Evolutionary conservation across 2,888 invertebrate species (phyloP).

Genomic region (Glaucopsyche alexis): DNA sequence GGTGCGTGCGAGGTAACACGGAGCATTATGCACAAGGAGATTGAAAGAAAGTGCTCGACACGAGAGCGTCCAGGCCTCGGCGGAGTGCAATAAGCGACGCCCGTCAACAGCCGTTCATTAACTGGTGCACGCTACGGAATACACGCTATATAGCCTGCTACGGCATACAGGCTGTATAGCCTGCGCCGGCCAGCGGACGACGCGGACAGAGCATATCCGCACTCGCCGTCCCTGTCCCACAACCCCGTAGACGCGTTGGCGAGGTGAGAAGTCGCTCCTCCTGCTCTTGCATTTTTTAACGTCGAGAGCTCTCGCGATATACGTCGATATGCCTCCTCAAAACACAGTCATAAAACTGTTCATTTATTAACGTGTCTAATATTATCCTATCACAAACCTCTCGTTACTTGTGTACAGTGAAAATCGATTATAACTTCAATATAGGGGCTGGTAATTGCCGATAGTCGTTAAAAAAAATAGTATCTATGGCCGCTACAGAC

Average conservation of each 20-base stretch:
- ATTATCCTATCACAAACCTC: background rate
- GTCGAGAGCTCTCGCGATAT: background rate
- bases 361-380: conserved; percentile 8
- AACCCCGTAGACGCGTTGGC: background rate
- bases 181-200: conserved; percentile 15
- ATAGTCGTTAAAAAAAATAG: no score
- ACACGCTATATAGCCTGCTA: conserved; percentile 48
- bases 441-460: no score
- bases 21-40: conserved; percentile 74
- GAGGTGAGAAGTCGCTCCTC: background rate
- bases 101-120: conserved; percentile 70
- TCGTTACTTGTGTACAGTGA: background rate
- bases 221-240: background rate
- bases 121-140: conserved; percentile 68
- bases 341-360: conserved; percentile 16
- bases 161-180: no score
- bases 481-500: no score
- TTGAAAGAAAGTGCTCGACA: conserved; percentile 75
- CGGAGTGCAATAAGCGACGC: conserved; percentile 74
- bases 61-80: conserved; percentile 70
- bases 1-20: conserved; percentile 68
- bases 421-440: no score
- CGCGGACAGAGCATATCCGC: background rate
- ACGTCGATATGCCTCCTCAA: conserved; percentile 3
- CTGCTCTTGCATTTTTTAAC: conserved; percentile 19